These are phyloP conservation scores for Balaeniceps rex DNA, from an alignment of 2,113 vertebrate species.

Conservation along the genomic window DNA sequence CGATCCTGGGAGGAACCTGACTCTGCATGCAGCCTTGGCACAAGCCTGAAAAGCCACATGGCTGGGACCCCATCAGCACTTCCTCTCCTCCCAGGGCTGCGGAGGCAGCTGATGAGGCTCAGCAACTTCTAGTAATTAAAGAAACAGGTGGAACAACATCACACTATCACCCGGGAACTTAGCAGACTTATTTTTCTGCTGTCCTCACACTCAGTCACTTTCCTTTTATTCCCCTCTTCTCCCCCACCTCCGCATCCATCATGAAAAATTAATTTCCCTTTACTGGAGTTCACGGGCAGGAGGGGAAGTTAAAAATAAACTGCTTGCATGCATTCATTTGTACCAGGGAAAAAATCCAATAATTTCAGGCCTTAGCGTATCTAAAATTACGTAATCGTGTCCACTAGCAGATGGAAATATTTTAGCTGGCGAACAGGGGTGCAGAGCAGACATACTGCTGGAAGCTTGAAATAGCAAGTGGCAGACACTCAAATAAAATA, in stretches of 20 bases:
- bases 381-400: constrained; percentile 32
- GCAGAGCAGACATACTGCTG: neutral
- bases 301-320: constrained; percentile 26
- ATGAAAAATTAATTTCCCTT: constrained; percentile 3
- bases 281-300: neutral
- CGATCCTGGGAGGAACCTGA: neutral
- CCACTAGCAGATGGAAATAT: neutral
- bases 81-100: neutral
- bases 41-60: neutral
- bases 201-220: neutral
- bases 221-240: neutral
- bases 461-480: constrained; percentile 34
- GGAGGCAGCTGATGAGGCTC: neutral
- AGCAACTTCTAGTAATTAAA: constrained; percentile 27
- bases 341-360: neutral
- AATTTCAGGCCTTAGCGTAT: neutral
- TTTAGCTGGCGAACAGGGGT: neutral
- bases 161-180: neutral
- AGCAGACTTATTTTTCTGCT: neutral
- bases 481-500: constrained; percentile 47
- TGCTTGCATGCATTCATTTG: neutral
- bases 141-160: constrained; percentile 41
- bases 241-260: neutral
- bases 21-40: fast-evolving
- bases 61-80: neutral